phyloP scores from a whole-genome alignment of 2,888 invertebrate species.

The Muscina levida region DNA sequence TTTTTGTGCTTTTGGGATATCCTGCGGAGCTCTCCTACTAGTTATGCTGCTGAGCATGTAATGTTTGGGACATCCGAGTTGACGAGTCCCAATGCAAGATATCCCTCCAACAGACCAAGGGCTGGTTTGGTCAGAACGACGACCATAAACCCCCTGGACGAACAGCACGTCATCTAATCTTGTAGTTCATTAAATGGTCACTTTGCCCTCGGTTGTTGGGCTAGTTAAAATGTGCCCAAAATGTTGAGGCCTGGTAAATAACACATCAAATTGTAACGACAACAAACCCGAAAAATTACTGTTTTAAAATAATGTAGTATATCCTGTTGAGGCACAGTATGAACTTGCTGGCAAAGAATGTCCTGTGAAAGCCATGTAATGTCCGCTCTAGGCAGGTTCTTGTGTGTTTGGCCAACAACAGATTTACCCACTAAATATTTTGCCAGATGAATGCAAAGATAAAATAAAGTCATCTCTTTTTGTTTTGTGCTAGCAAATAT shows the following conservation, averaged over 20 bases:
- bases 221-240: slow-evolving; percentile 54
- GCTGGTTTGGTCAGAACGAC: not conserved
- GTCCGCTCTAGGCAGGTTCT: slow-evolving; percentile 6
- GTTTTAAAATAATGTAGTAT: slow-evolving; percentile 14
- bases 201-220: slow-evolving; percentile 44
- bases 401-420: slow-evolving; percentile 39
- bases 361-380: slow-evolving; percentile 38
- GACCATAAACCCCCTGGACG: slow-evolving; percentile 44
- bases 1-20: slow-evolving; percentile 15
- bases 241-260: slow-evolving; percentile 60
- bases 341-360: not conserved
- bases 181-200: slow-evolving; percentile 53
- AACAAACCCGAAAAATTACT: not conserved
- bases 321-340: slow-evolving; percentile 54
- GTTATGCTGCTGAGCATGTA: slow-evolving; percentile 57
- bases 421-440: not conserved
- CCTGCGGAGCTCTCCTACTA: slow-evolving; percentile 44
- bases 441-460: not conserved
- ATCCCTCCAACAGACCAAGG: not conserved
- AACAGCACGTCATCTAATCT: slow-evolving; percentile 32
- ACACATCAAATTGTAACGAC: slow-evolving; percentile 52
- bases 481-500: slow-evolving; percentile 31
- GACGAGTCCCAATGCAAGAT: not conserved
- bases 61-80: slow-evolving; percentile 35
- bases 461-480: slow-evolving; percentile 38